Evolutionary conservation across 2,888 invertebrate species (phyloP).

Genomic region (Oscheius onirici): DNA sequence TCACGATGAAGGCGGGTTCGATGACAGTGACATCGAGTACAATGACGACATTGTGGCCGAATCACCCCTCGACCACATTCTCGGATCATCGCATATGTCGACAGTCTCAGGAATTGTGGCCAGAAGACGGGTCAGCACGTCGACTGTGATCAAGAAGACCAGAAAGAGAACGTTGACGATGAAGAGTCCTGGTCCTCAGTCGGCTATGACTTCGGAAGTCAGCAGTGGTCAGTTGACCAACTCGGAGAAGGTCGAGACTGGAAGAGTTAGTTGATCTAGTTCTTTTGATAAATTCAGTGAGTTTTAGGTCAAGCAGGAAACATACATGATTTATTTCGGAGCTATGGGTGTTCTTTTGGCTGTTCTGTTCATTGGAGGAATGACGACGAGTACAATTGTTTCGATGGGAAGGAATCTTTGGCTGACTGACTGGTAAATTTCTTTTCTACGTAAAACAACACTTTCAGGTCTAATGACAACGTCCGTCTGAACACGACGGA

Average conservation of each 20-base stretch:
- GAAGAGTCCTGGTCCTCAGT: slow-evolving; percentile 20
- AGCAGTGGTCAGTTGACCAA: slow-evolving; percentile 58
- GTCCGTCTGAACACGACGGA: slow-evolving; percentile 40
- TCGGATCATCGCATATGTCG: slow-evolving; percentile 67
- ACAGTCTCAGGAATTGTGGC: slow-evolving; percentile 68
- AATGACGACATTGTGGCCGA: slow-evolving; percentile 55
- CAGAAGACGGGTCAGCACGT: slow-evolving; percentile 42
- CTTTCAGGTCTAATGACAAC: slow-evolving; percentile 66
- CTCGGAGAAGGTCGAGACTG: slow-evolving; percentile 67
- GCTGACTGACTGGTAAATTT: slow-evolving; percentile 67
- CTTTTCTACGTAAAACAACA: not conserved
- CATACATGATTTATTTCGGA: slow-evolving; percentile 66
- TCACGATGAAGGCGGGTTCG: slow-evolving; percentile 50
- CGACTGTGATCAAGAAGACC: slow-evolving; percentile 37
- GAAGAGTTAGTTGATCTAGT: slow-evolving; percentile 50
- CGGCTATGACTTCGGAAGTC: slow-evolving; percentile 28
- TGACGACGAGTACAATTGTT: slow-evolving; percentile 61
- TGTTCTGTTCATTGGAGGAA: slow-evolving; percentile 61
- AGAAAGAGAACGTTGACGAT: slow-evolving; percentile 50
- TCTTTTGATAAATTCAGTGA: not conserved
- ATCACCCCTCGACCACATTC: slow-evolving; percentile 55
- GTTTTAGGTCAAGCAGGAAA: slow-evolving; percentile 60
- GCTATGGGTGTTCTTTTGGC: slow-evolving; percentile 65
- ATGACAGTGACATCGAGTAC: slow-evolving; percentile 54
- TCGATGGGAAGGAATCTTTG: slow-evolving; percentile 69